Percentiles rank a stretch among this genome's conserved stretches.
These are phyloP conservation scores for Dastarcus helophoroides DNA, from an alignment of 2,888 invertebrate genomes.

Conservation along the genomic window DNA sequence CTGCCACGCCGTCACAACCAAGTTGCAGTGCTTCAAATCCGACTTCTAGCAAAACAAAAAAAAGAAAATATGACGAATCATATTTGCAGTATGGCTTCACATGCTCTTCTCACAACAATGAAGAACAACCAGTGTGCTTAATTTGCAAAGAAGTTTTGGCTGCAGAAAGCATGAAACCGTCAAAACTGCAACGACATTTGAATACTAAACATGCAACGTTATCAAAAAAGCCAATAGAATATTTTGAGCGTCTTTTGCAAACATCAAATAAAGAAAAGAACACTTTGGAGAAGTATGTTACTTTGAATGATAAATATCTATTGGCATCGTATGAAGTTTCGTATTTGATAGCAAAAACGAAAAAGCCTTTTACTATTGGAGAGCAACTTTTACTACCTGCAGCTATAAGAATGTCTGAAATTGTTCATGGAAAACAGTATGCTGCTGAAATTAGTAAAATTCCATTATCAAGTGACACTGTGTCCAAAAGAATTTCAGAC, in stretches of 20 bases:
- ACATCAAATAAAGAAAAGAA: conserved; percentile 6
- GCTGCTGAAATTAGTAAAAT: too few species aligned
- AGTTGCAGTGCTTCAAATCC: conserved; percentile 11
- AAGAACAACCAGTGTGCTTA: conserved; percentile 14
- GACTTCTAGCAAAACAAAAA: conserved; percentile 8
- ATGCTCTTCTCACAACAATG: conserved; percentile 7
- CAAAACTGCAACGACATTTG: too few species aligned
- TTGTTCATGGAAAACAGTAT: too few species aligned
- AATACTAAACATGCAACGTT: too few species aligned
- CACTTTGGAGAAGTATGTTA: conserved; percentile 6
- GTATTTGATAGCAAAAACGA: too few species aligned
- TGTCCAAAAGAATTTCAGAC: too few species aligned
- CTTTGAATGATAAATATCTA: conserved; percentile 6
- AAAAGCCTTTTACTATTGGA: conserved; percentile 1
- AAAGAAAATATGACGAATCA: conserved; percentile 7
- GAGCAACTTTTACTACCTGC: conserved; percentile 2
- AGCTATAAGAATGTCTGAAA: too few species aligned
- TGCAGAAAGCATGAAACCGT: conserved; percentile 15
- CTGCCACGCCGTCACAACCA: conserved; percentile 10
- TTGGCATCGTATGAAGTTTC: too few species aligned
- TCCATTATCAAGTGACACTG: too few species aligned
- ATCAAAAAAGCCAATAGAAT: conserved; percentile 7
- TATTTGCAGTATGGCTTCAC: conserved; percentile 14
- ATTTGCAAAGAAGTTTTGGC: conserved; percentile 14
- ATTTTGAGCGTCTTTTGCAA: conserved; percentile 7